These are phyloP conservation scores for Sylvilagus floridanus DNA, from an alignment of 2,797 vertebrate species.

Conservation along the genomic window DNA sequence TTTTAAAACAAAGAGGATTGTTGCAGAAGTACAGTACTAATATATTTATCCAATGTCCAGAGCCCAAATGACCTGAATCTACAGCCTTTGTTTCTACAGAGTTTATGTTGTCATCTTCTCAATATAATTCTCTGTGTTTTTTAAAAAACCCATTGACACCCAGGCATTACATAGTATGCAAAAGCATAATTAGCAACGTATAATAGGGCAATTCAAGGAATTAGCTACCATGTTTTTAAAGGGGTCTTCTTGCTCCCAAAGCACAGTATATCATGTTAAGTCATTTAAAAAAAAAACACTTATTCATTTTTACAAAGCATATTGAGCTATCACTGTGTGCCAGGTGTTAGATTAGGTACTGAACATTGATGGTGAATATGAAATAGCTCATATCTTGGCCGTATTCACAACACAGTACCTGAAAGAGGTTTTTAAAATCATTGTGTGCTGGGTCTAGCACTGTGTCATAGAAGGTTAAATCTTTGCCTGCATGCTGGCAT, in stretches of 20 bases:
- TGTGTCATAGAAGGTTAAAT: too few relatives aligned
- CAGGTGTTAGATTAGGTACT: background rate
- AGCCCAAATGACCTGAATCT: conserved; percentile 49
- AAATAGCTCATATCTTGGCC: background rate
- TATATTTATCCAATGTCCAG: conserved; percentile 5
- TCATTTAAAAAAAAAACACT: background rate
- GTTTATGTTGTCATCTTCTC: conserved; percentile 56
- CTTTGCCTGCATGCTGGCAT: too few relatives aligned
- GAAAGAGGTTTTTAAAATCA: background rate
- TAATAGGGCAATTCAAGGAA: conserved; percentile 34
- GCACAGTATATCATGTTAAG: background rate
- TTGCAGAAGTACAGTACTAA: conserved; percentile 52
- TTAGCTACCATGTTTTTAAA: conserved; percentile 49
- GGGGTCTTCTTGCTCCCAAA: background rate
- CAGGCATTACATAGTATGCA: conserved; percentile 34
- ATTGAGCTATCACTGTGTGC: background rate
- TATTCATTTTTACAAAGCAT: background rate
- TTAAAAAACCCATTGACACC: conserved; percentile 4
- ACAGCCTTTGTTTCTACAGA: conserved; percentile 47
- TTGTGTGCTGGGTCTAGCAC: too few relatives aligned
- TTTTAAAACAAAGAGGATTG: conserved; percentile 67
- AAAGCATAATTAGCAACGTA: background rate
- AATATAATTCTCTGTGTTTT: conserved; percentile 2
- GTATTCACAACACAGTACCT: background rate
- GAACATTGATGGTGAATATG: background rate